Evolutionary conservation across 2,888 invertebrate genomes (phyloP).

Genomic region (Plebejus argus): DNA sequence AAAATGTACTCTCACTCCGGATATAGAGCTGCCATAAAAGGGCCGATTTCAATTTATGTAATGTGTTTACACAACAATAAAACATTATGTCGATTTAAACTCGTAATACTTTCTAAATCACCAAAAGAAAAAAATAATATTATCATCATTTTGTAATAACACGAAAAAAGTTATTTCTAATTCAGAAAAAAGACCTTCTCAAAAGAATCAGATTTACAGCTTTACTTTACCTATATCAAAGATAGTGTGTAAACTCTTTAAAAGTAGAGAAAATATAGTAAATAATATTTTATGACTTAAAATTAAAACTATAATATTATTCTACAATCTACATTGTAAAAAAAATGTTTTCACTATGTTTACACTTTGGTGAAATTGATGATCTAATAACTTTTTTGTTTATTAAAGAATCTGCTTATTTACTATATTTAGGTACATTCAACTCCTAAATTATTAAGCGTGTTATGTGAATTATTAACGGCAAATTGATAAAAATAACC

Average conservation of each 20-base stretch:
- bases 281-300: too few species aligned
- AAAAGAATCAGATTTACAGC: background rate
- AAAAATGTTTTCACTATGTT: too few species aligned
- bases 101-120: background rate
- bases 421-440: background rate
- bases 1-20: background rate
- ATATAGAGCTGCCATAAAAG: background rate
- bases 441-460: background rate
- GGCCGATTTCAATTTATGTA: constrained; percentile 11
- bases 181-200: background rate
- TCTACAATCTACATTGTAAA: too few species aligned
- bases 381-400: background rate
- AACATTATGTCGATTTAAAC: background rate
- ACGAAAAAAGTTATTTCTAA: background rate
- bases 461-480: background rate
- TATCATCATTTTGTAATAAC: background rate
- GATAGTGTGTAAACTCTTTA: too few species aligned
- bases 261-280: too few species aligned
- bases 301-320: too few species aligned
- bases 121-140: background rate
- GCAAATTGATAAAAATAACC: too few species aligned
- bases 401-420: background rate
- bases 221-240: too few species aligned
- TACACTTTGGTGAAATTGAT: background rate
- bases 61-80: background rate